These are phyloP conservation scores for Malurus elegans DNA, from an alignment of 2,113 vertebrate genomes.

Conservation along the genomic window DNA sequence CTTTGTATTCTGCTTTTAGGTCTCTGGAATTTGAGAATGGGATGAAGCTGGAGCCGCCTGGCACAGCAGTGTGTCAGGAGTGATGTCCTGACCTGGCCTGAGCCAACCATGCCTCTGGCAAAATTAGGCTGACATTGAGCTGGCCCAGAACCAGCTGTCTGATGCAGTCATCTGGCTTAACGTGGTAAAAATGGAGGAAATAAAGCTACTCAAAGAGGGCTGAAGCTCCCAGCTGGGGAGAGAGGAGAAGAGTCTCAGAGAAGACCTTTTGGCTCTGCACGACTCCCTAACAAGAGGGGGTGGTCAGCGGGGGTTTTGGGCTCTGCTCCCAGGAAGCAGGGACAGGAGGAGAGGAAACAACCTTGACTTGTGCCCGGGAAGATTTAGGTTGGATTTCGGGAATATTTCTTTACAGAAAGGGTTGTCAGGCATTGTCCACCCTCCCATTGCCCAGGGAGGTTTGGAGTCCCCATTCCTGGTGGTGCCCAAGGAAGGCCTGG, in stretches of 20 bases:
- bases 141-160: background rate
- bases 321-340: background rate
- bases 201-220: background rate
- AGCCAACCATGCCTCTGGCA: background rate
- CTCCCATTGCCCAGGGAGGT: background rate
- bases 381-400: accelerated
- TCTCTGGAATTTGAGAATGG: accelerated
- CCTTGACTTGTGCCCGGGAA: accelerated
- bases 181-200: background rate
- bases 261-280: background rate
- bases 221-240: background rate
- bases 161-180: accelerated
- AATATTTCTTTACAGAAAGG: background rate
- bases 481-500: background rate
- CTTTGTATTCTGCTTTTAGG: background rate
- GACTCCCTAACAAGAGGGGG: background rate
- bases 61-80: accelerated
- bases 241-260: background rate
- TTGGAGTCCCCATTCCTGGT: background rate
- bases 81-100: accelerated
- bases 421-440: too few relatives aligned
- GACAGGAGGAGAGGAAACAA: background rate
- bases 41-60: background rate
- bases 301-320: background rate
- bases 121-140: background rate